A percentile compares a stretch with the other conserved stretches of the same genome.
Evolutionary conservation across 2,888 invertebrate species (phyloP).

Genomic region (Trissonchulus sp.): DNA sequence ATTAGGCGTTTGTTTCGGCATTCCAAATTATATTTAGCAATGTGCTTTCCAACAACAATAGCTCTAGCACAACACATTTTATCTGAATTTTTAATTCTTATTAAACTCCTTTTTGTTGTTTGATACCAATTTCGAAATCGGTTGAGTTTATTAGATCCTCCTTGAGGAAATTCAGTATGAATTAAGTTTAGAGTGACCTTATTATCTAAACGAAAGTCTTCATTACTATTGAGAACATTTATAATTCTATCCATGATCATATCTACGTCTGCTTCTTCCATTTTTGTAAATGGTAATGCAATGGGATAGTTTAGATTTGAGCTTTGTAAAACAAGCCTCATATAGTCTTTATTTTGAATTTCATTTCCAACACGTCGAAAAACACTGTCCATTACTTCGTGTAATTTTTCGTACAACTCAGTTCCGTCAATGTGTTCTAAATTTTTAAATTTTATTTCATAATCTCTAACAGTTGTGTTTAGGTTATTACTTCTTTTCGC

Average conservation of each 20-base stretch:
- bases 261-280: slow-evolving; percentile 1
- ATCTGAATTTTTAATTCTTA: background rate
- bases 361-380: background rate
- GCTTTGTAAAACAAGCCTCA: slow-evolving; percentile 16
- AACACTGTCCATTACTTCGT: background rate
- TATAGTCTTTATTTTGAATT: slow-evolving; percentile 11
- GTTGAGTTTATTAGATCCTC: background rate
- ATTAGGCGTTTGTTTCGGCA: background rate
- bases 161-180: slow-evolving; percentile 16
- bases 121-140: no score
- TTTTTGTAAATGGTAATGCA: slow-evolving; percentile 10
- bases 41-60: background rate
- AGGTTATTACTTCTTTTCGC: background rate
- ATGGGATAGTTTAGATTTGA: slow-evolving; percentile 11
- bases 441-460: background rate
- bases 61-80: background rate
- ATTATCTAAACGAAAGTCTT: slow-evolving; percentile 8
- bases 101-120: background rate
- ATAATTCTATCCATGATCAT: slow-evolving; percentile 13
- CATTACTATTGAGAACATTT: slow-evolving; percentile 5
- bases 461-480: background rate
- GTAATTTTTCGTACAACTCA: background rate
- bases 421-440: background rate
- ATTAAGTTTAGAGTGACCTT: slow-evolving; percentile 9
- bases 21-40: no score